Percentiles rank a stretch among this genome's conserved stretches.
Conservation (phyloP, 1,140 invertebrate species). For the Aphis craccivora region DNA sequence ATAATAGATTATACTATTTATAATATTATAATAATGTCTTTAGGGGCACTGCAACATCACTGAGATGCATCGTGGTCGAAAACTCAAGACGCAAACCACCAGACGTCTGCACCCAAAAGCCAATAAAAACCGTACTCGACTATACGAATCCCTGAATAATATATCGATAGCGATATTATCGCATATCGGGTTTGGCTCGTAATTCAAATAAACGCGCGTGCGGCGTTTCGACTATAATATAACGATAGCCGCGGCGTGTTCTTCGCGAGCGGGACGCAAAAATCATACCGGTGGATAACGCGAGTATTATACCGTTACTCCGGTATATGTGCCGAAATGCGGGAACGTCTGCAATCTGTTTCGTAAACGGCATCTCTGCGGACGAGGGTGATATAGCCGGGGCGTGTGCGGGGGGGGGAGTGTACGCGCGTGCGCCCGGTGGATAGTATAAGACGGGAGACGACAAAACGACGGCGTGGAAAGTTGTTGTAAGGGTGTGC, state of each 20-base stretch:
- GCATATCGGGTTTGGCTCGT: too few species aligned
- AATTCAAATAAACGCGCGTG: not conserved
- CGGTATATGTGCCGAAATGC: not conserved
- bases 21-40: not conserved
- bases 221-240: not conserved
- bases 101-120: not conserved
- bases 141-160: not conserved
- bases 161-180: too few species aligned
- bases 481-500: not conserved
- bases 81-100: not conserved
- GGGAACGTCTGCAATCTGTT: conserved; percentile 9
- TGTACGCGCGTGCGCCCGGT: not conserved
- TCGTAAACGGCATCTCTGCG: not conserved
- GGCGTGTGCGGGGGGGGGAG: not conserved
- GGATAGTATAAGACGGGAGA: not conserved
- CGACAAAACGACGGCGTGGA: conserved; percentile 4
- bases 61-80: not conserved
- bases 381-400: not conserved
- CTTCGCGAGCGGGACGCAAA: not conserved
- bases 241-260: too few species aligned
- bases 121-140: not conserved
- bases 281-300: not conserved
- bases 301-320: not conserved
- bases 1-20: too few species aligned
- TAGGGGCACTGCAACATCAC: not conserved